Evolutionary conservation across 1,140 invertebrate genomes (phyloP).

Genomic region (Micrasema longulum): DNA sequence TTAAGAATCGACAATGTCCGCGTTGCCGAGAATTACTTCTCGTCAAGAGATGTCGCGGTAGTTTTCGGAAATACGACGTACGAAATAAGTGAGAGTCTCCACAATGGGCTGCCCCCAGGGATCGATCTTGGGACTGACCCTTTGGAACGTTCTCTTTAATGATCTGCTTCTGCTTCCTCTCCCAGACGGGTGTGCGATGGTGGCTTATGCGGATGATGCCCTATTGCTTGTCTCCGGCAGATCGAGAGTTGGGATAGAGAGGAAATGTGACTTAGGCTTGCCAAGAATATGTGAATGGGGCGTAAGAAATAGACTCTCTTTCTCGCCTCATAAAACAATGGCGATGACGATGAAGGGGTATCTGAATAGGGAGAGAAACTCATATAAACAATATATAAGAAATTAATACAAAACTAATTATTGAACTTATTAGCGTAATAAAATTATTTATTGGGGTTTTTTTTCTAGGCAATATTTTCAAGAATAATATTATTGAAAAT

Average conservation of each 20-base stretch:
- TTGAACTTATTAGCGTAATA: too few species aligned
- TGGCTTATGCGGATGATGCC: not conserved
- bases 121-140: not conserved
- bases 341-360: not conserved
- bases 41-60: not conserved
- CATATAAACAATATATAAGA: too few species aligned
- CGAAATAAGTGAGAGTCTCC: not conserved
- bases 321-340: not conserved
- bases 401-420: too few species aligned
- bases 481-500: too few species aligned
- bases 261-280: not conserved
- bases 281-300: not conserved
- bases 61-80: not conserved
- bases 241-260: not conserved
- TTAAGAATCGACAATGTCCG: not conserved
- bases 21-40: not conserved
- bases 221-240: not conserved
- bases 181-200: not conserved
- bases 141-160: conserved; percentile 4
- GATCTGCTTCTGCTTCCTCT: not conserved
- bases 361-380: not conserved
- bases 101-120: conserved; percentile 12
- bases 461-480: too few species aligned
- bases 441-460: too few species aligned
- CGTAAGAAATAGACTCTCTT: not conserved